Base-by-base conservation (phyloP, 1,140 invertebrate species). In the Neelides sp. region DNA sequence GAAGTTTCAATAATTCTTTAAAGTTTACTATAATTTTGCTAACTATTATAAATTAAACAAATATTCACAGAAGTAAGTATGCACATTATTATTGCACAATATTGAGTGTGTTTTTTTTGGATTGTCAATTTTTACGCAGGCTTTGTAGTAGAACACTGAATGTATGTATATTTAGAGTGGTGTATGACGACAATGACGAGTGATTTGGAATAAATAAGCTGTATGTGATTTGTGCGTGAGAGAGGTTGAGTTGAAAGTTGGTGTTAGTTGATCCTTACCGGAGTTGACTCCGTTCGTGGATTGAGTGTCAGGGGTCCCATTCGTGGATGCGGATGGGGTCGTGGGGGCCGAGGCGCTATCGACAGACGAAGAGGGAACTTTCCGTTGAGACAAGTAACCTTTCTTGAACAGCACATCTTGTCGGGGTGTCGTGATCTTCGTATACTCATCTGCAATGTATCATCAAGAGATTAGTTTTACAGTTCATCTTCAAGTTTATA, bases 381-480 rank as follows among this genome's bases (percentile, higher is more conserved):
- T 78, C 58, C 75, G 77, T 55, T 73, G 72, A 45, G 73, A 75
- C 30, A 80, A 65, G 61, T 80, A 80, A 20, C 78, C 76, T 62
- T 80, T 81, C 63, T 81, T 81, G 63, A 81, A 80, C 48, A 81
- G 65, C n/a, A 81, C 73, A 59, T 81, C 79, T 64, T 80, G 78
- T 43, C 79, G 66, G 7, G 79, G 79, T 0, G 79, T 79, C 8
- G 77, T 78, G 54, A 81, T 79, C 57, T 75, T 73, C 48, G 78
- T 80, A 62, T 81, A 81, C 64, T 80, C 78, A 56, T 79, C 77
- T 77, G 63, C 15, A 69, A 68, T n/a, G n/a, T n/a, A n/a, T n/a
- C n/a, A n/a, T n/a, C n/a, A n/a, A n/a, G n/a, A n/a, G n/a, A n/a
- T n/a, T n/a, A n/a, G n/a, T n/a, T n/a, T n/a, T n/a, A n/a, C n/a